Conservation (phyloP, 2,888 invertebrate species). For the Drosophila anomalata region DNA sequence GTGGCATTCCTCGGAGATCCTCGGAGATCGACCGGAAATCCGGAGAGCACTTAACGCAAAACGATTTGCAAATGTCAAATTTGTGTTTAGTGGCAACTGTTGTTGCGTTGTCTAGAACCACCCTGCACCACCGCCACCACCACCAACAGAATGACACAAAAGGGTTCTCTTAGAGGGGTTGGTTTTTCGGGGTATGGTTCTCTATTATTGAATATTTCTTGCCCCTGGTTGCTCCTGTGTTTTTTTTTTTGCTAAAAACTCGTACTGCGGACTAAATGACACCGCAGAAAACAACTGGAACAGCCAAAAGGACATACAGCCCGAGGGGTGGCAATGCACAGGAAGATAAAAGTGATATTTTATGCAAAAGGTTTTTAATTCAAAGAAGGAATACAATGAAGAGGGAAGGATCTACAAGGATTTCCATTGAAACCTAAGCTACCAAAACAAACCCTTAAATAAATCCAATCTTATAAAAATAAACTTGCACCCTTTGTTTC, state of each 20-base stretch:
- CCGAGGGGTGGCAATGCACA: conserved; percentile 31
- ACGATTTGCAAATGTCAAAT: conserved; percentile 65
- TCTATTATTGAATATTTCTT: conserved; percentile 77
- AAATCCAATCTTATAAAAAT: too few relatives aligned
- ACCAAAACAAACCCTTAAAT: too few relatives aligned
- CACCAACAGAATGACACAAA: background rate
- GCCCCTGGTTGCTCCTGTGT: conserved; percentile 13
- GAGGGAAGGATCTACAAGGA: background rate
- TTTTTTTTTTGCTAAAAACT: conserved; percentile 44
- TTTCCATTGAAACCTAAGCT: too few relatives aligned
- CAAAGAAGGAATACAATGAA: background rate
- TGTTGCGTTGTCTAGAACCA: conserved; percentile 14
- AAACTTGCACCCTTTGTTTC: background rate
- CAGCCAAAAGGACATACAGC: conserved; percentile 47
- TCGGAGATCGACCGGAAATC: conserved; percentile 21
- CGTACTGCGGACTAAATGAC: conserved; percentile 65
- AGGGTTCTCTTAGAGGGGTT: conserved; percentile 55
- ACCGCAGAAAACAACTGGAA: conserved; percentile 71
- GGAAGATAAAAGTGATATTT: background rate
- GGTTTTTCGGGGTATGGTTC: conserved; percentile 52
- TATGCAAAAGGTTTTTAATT: background rate
- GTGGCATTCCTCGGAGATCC: conserved; percentile 38
- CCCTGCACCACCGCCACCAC: conserved; percentile 3
- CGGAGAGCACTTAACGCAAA: conserved; percentile 32
- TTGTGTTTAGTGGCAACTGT: conserved; percentile 20